Percentiles rank a stretch among this genome's conserved stretches.
These are phyloP conservation scores for Scaptomyza caliginosa DNA, from an alignment of 2,888 invertebrate species.

Conservation along the genomic window DNA sequence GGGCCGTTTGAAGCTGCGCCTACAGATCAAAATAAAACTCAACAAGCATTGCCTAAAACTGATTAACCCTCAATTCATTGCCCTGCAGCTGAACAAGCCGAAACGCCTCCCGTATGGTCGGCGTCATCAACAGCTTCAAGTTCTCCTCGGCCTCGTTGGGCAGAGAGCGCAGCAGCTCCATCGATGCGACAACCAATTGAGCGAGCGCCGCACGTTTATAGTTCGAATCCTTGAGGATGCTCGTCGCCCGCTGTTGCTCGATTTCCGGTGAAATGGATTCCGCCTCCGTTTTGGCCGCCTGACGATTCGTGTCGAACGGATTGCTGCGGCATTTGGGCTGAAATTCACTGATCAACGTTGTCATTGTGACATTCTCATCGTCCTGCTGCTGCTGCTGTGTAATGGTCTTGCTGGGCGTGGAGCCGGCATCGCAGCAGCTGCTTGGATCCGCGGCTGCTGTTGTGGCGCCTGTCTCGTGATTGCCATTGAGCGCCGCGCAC, in stretches of 20 bases:
- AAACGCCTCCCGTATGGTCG: slow-evolving; percentile 84
- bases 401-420: slow-evolving; percentile 74
- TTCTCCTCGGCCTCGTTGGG: slow-evolving; percentile 86
- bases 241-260: slow-evolving; percentile 91
- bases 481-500: slow-evolving; percentile 71
- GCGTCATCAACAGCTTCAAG: slow-evolving; percentile 83
- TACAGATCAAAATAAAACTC: slow-evolving; percentile 83
- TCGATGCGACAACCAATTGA: slow-evolving; percentile 92
- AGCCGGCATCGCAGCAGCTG: slow-evolving; percentile 26
- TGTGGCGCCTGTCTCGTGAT: slow-evolving; percentile 47
- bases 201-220: slow-evolving; percentile 93
- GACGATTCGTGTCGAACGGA: slow-evolving; percentile 84
- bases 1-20: slow-evolving; percentile 55
- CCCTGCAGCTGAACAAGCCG: slow-evolving; percentile 84
- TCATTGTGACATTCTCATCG: slow-evolving; percentile 84
- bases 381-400: slow-evolving; percentile 49
- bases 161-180: slow-evolving; percentile 90
- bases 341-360: slow-evolving; percentile 83
- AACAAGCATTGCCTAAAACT: slow-evolving; percentile 84
- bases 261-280: slow-evolving; percentile 92
- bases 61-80: slow-evolving; percentile 84
- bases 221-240: slow-evolving; percentile 94
- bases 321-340: slow-evolving; percentile 83
- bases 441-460: slow-evolving; percentile 8
- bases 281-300: slow-evolving; percentile 81